phyloP scores from a whole-genome alignment of 2,113 vertebrate genomes.

The Marmota flaviventris region DNA sequence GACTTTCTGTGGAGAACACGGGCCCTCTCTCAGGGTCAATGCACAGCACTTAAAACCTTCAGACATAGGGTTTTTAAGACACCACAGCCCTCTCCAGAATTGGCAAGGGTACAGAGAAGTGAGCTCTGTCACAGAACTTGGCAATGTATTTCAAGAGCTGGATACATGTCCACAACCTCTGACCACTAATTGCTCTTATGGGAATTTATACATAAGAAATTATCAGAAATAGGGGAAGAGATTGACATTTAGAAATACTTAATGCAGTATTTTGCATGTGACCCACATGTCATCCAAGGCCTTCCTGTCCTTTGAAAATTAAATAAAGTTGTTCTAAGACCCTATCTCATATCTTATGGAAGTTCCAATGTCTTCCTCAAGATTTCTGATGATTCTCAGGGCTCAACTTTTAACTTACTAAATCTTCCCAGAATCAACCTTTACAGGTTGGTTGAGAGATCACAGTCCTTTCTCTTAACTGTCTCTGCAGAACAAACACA shows the following conservation, averaged over 20 bases:
- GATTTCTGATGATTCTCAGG: background rate
- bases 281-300: conserved; percentile 5
- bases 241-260: conserved; percentile 70
- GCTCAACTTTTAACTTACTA: background rate
- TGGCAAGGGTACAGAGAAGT: background rate
- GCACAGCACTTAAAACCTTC: conserved; percentile 40
- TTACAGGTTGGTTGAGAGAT: background rate
- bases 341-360: background rate
- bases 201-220: conserved; percentile 66
- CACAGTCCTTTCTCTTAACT: background rate
- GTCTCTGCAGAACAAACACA: conserved; percentile 11
- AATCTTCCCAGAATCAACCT: background rate
- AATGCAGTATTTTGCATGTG: conserved; percentile 52
- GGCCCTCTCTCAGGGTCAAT: background rate
- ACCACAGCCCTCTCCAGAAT: background rate
- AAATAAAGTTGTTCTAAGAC: conserved; percentile 60
- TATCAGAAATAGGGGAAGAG: conserved; percentile 71
- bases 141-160: conserved; percentile 31
- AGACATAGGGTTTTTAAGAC: background rate
- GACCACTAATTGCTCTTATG: conserved; percentile 65
- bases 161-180: conserved; percentile 37
- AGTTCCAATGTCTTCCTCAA: conserved; percentile 26
- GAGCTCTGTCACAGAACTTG: background rate
- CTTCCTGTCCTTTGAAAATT: conserved; percentile 66
- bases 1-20: conserved; percentile 29